Percentiles rank a stretch among this genome's conserved stretches.
Evolutionary conservation across 2,113 vertebrate genomes (phyloP).

Genomic region (Antechinus flavipes): DNA sequence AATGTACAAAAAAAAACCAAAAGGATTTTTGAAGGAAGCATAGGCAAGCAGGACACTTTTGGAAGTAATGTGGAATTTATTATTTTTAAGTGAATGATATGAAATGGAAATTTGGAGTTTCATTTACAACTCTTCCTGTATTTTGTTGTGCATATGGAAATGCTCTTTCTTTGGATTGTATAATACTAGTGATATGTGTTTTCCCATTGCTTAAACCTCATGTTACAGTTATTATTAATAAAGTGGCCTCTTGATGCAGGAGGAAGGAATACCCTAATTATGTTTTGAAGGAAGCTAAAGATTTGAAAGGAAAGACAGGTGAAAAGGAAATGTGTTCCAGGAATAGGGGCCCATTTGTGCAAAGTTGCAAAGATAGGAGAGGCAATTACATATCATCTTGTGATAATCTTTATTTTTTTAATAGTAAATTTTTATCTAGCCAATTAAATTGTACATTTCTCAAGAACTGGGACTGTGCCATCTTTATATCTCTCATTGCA

Average conservation of each 20-base stretch:
- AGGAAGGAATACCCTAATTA: not conserved
- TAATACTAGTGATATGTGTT: not conserved
- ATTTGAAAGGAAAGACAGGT: not conserved
- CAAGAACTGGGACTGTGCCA: not conserved
- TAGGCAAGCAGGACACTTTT: not conserved
- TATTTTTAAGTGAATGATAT: not conserved
- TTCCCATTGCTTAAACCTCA: not conserved
- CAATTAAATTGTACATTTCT: constrained; percentile 4
- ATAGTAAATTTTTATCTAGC: not conserved
- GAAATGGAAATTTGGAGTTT: not conserved
- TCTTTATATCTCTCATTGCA: no score
- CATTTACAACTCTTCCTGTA: not conserved
- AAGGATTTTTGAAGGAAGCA: not conserved
- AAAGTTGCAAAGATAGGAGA: not conserved
- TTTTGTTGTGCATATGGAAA: not conserved
- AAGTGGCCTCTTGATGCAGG: not conserved
- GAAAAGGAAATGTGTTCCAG: not conserved
- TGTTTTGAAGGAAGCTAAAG: not conserved
- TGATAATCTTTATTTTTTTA: not conserved
- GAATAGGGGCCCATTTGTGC: not conserved
- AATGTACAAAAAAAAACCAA: not conserved
- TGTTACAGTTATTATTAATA: not conserved
- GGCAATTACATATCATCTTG: not conserved
- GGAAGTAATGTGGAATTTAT: not conserved
- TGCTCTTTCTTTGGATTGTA: not conserved